Evolutionary conservation across 2,888 invertebrate species (phyloP), one percentile per base, ranked within the genome.

Genomic region (Lycia hirtaria): DNA sequence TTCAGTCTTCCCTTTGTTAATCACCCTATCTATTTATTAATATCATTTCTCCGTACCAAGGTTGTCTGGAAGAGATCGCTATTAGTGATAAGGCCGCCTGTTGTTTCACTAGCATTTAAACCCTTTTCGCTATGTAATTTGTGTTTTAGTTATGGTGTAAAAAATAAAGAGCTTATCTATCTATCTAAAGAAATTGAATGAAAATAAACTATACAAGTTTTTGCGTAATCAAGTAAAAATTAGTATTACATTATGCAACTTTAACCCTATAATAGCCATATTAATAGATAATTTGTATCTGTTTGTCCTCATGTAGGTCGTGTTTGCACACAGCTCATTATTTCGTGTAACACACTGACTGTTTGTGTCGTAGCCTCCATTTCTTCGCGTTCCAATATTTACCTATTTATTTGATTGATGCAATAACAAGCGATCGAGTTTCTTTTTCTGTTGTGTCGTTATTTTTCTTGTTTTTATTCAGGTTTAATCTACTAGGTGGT

Each of bases 301-400:
- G 71, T 75, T 78, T 78, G 73, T 75, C 66, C 72, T 73, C 77
- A 71, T 76, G 72, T 75, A 73, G 64, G 67, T 69, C 52, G 53
- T 84, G 76, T 87, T 85, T 87, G 78, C 74, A 68, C 74, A 69
- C 67, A 72, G 79, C 83, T 88, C 87, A 85, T 88, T 88, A 88
- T 86, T 83, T 82, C 73, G 72, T 71, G 68, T 78, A 75, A 72
- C 80, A 73, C 75, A 71, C 68, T 65, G 55, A 67, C 64, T 79
- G 74, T 81, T 80, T 80, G 75, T 72, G 71, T 72, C 71, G 69
- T 76, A 64, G 62, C 70, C 75, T 74, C 75, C 72, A 67, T 71
- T 62, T 62, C 58, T 38, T 60, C 57, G 47, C 61, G 58, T 49
- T 58, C 60, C 65, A 71, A 67, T 76, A 70, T 75, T 75, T 75